Evolutionary conservation across 1,140 invertebrate genomes (phyloP), one percentile per base, ranked within the genome.

Genomic region (Drosophila arizonae): DNA sequence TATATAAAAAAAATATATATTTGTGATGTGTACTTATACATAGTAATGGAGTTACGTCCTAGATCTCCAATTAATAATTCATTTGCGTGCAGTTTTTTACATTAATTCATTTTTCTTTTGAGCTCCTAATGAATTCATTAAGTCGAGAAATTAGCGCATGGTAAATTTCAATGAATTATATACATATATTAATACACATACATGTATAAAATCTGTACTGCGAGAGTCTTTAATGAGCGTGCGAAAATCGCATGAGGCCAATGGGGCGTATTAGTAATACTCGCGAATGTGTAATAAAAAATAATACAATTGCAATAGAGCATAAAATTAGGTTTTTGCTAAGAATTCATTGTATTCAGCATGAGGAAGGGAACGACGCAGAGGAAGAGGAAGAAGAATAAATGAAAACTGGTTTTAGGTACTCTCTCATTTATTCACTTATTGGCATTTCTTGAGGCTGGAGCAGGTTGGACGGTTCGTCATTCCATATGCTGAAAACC

Each of bases 81-180:
- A 87, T 87, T 88, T 79, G 72, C 78, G 67, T 87, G 81, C 82
- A 77, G 72, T 78, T 55, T 54, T 36, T 30, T 36, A 9, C 11
- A 39, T 61, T 56, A 24, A 26, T 58, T 10, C 36, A 54, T 60
- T 56, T 5, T 50, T 55, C 28, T 48, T 52, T 70, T 63, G 60
- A 79, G 70, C 43, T 70, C 60, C 70, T 71, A 81, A 81, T 79
- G 79, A 82, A 76, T 86, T 82, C 72, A 87, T 82, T 72, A 86
- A 77, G 61, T 82, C 21, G 24, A 64, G 52, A 75, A 80, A 67
- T 70, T 51, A 62, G 65, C 72, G 43, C 76, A 51, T 72, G 52
- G 54, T 50, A 61, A 69, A 46, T 54, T n/a, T n/a, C 9, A 55
- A 21, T 30, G 52, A 54, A 30, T 11, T 17, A 21, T 11, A 21